These are phyloP conservation scores for Recurvirostra avosetta DNA, from an alignment of 2,113 vertebrate species.

Conservation along the genomic window DNA sequence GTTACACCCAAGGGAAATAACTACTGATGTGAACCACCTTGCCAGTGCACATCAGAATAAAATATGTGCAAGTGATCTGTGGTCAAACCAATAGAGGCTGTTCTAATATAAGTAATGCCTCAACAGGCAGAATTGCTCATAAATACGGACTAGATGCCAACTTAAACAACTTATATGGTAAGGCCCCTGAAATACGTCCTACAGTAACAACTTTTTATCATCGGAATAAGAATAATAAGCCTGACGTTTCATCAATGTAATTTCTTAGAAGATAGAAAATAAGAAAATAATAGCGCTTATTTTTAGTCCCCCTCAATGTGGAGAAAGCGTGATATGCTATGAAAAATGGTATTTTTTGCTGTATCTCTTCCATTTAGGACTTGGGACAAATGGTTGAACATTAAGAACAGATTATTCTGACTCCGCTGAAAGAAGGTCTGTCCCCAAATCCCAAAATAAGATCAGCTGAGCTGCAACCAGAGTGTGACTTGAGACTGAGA, in stretches of 20 bases:
- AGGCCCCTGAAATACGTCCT: neutral
- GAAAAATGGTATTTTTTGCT: neutral
- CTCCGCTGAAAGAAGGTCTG: neutral
- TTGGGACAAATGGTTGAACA: neutral
- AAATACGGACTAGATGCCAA: neutral
- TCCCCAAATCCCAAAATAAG: neutral
- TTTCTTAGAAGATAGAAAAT: neutral
- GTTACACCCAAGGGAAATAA: neutral
- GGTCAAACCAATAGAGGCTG: neutral
- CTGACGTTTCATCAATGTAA: neutral
- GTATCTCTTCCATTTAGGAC: neutral
- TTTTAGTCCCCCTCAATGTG: neutral
- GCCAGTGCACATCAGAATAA: neutral
- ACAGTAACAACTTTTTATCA: neutral
- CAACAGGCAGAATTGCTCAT: neutral
- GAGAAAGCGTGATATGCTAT: neutral
- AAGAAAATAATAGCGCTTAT: neutral
- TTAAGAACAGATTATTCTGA: neutral
- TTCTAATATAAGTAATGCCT: neutral
- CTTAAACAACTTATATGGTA: neutral
- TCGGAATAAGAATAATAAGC: neutral
- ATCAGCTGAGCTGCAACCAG: neutral
- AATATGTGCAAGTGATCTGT: neutral
- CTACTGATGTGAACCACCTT: neutral
- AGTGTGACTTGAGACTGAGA: neutral